phyloP scores from a whole-genome alignment of 2,113 vertebrate species.

The Mesoclemmys tuberculata region DNA sequence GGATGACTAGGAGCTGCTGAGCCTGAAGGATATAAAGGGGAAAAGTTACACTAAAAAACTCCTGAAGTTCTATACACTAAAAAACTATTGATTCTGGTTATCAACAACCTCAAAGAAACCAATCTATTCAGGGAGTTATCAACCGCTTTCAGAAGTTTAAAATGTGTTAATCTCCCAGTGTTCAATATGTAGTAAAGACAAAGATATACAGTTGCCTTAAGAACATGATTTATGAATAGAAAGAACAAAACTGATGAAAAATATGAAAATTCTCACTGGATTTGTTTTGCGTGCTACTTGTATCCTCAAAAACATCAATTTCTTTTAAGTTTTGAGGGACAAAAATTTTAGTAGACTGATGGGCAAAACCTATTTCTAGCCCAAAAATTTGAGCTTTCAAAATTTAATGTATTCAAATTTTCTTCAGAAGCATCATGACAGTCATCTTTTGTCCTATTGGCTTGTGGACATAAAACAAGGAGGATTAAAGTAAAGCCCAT shows the following conservation, averaged over 20 bases:
- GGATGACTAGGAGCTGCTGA: neutral
- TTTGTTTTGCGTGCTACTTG: neutral
- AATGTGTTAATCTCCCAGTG: neutral
- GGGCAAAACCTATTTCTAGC: neutral
- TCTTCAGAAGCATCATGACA: neutral
- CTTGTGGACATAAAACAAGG: neutral
- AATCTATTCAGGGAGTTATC: neutral
- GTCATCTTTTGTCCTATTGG: too few relatives aligned
- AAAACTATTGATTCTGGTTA: neutral
- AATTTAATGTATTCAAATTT: neutral
- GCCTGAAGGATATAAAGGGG: neutral
- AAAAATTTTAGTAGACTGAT: neutral
- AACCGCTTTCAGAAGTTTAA: neutral
- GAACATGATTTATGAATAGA: neutral
- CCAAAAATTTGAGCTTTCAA: neutral
- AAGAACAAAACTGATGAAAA: neutral
- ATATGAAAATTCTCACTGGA: neutral
- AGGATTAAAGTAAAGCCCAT: neutral
- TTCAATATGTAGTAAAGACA: neutral
- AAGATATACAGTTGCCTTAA: neutral
- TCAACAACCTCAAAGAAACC: neutral
- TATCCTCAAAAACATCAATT: neutral
- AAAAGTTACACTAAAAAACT: neutral
- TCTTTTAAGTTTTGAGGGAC: neutral
- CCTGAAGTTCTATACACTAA: neutral